A percentile compares a stretch with the other conserved stretches of the same genome.
phyloP scores from a whole-genome alignment of 37 sponge, comb jelly and placozoan species.

The Oopsacas minuta region DNA sequence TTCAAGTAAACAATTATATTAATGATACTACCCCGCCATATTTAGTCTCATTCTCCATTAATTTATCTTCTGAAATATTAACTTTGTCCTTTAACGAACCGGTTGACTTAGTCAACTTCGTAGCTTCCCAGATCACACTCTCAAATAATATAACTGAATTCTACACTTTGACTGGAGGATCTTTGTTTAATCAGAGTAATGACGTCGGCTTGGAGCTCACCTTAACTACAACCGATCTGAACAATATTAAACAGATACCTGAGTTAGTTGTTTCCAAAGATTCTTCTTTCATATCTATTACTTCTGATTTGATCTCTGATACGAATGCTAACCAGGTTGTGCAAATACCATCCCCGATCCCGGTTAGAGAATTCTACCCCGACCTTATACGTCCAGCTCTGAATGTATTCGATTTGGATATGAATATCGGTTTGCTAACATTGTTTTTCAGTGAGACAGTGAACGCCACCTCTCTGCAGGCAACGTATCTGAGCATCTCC shows the following conservation, averaged over 20 bases:
- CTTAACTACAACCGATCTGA: conserved; percentile 47
- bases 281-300: conserved; percentile 41
- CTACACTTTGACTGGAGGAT: neutral
- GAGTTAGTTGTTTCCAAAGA: neutral
- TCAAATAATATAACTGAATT: conserved; percentile 4
- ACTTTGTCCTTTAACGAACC: conserved; percentile 47
- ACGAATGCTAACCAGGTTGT: neutral
- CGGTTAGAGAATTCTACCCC: conserved; percentile 12
- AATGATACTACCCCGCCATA: conserved; percentile 45
- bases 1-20: conserved; percentile 27
- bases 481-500: neutral
- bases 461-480: conserved; percentile 31
- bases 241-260: conserved; percentile 42
- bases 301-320: conserved; percentile 21
- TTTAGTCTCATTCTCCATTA: conserved; percentile 30
- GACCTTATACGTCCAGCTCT: conserved; percentile 40
- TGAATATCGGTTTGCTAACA: conserved; percentile 39
- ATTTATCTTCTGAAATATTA: conserved; percentile 39
- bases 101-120: conserved; percentile 30
- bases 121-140: conserved; percentile 39
- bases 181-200: neutral
- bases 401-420: conserved; percentile 31
- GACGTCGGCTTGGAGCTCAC: conserved; percentile 18
- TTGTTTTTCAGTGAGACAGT: conserved; percentile 57
- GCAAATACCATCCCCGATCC: neutral